Evolutionary conservation across 1,140 invertebrate genomes (phyloP).

Genomic region (Trachymyrmex septentrionalis): DNA sequence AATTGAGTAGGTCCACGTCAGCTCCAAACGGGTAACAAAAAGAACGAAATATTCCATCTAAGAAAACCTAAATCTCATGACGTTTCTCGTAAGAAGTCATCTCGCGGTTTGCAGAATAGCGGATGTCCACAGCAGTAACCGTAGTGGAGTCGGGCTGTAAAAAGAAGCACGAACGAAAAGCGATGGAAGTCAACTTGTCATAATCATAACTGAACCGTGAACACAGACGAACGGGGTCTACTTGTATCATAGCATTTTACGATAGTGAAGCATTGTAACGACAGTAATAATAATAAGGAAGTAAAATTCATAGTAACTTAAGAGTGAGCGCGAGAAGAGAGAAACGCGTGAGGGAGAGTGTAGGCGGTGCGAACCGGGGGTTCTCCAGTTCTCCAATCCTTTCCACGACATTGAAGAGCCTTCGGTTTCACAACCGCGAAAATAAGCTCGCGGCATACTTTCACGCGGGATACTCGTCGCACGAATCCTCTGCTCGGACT

Average conservation of each 20-base stretch:
- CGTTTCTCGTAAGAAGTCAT: background rate
- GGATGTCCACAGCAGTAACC: background rate
- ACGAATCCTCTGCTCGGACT: constrained; percentile 11
- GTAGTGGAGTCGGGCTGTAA: constrained; percentile 2
- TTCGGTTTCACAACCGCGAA: constrained; percentile 26
- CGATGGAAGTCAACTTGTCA: constrained; percentile 57
- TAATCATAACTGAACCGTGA: constrained; percentile 46
- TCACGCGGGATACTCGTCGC: constrained; percentile 46
- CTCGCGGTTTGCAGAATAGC: constrained; percentile 34
- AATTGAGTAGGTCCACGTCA: no score
- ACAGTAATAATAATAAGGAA: constrained; percentile 72
- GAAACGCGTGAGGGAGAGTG: constrained; percentile 11
- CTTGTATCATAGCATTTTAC: constrained; percentile 76
- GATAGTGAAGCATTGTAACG: constrained; percentile 70
- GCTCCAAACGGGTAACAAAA: background rate
- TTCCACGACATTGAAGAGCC: constrained; percentile 10
- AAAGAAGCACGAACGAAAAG: background rate
- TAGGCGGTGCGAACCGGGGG: constrained; percentile 24
- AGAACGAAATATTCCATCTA: background rate
- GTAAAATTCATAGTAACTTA: constrained; percentile 66
- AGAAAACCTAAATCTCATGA: background rate
- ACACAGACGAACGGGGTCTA: constrained; percentile 60
- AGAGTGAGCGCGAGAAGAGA: constrained; percentile 27
- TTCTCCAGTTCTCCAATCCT: constrained; percentile 27
- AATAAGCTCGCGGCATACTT: constrained; percentile 40